phyloP scores from a whole-genome alignment of 2,113 vertebrate genomes.

The Chlamydotis undulata region DNA sequence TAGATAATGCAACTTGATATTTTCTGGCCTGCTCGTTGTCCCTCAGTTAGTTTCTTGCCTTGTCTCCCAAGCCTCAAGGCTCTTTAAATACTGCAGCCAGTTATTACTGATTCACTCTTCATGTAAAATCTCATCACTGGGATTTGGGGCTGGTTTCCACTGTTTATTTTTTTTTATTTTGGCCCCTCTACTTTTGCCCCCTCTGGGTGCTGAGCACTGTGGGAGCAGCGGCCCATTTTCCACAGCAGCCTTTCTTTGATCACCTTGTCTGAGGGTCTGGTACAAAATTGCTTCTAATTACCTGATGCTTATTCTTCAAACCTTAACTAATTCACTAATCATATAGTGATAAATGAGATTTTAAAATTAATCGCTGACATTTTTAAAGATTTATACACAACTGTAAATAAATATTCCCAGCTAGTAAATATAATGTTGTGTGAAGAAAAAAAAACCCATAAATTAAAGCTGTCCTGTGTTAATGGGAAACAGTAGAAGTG shows the following conservation, averaged over 20 bases:
- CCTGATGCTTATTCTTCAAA: conserved; percentile 33
- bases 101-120: not conserved
- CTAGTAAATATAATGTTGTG: conserved; percentile 26
- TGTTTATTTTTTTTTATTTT: not conserved
- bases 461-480: conserved; percentile 35
- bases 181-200: not conserved
- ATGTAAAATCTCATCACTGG: not conserved
- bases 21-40: not conserved
- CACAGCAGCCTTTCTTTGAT: not conserved
- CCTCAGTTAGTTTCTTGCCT: not conserved
- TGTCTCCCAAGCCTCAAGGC: not conserved
- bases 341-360: conserved; percentile 41
- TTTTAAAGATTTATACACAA: conserved; percentile 33
- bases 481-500: not conserved
- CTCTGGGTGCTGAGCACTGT: not conserved
- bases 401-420: not conserved
- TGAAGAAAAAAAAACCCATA: not conserved
- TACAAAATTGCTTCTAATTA: conserved; percentile 10
- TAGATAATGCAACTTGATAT: not conserved
- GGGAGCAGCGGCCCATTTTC: not conserved
- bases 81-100: not conserved
- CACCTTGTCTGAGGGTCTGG: not conserved
- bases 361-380: conserved; percentile 50
- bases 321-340: conserved; percentile 32
- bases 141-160: not conserved